phyloP scores from a whole-genome alignment of 2,797 vertebrate species.

The Chelon auratus region DNA sequence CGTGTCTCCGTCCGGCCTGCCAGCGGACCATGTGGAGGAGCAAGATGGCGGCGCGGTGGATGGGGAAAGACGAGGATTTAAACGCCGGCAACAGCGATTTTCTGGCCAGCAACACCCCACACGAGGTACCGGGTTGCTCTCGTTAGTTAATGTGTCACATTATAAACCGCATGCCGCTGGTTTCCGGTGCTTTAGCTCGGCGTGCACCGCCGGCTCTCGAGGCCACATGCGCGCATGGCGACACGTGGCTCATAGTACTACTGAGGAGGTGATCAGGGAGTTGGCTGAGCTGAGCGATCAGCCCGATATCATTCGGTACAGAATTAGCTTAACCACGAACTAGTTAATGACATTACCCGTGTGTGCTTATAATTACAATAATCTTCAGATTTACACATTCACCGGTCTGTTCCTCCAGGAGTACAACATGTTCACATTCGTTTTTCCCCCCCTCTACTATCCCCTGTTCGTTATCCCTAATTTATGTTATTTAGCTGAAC shows the following conservation, averaged over 20 bases:
- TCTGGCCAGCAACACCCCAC: slow-evolving; percentile 42
- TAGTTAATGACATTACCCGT: neutral
- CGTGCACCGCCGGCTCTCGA: slow-evolving; percentile 3
- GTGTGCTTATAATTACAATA: neutral
- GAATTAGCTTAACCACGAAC: neutral
- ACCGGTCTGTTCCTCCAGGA: neutral
- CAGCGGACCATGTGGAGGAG: slow-evolving; percentile 72
- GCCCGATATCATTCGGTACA: no score
- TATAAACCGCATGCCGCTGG: fast-evolving
- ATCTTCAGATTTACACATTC: no score
- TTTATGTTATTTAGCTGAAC: no score
- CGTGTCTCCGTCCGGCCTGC: slow-evolving; percentile 74
- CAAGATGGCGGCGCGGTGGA: slow-evolving; percentile 94
- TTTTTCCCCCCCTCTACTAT: no score
- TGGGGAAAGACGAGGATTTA: slow-evolving; percentile 78
- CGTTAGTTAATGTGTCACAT: neutral
- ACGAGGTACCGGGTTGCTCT: slow-evolving; percentile 65
- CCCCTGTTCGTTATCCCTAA: no score
- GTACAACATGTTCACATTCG: slow-evolving; percentile 48
- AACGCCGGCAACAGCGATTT: slow-evolving; percentile 73
- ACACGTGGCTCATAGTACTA: slow-evolving; percentile 80
- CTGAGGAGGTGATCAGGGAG: slow-evolving; percentile 7
- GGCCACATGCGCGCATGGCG: slow-evolving; percentile 60
- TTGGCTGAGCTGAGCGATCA: neutral
- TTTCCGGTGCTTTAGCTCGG: neutral